Percentiles rank a stretch among this genome's conserved stretches.
These are phyloP conservation scores for Poecilia picta DNA, from an alignment of 2,797 vertebrate genomes.

Conservation along the genomic window DNA sequence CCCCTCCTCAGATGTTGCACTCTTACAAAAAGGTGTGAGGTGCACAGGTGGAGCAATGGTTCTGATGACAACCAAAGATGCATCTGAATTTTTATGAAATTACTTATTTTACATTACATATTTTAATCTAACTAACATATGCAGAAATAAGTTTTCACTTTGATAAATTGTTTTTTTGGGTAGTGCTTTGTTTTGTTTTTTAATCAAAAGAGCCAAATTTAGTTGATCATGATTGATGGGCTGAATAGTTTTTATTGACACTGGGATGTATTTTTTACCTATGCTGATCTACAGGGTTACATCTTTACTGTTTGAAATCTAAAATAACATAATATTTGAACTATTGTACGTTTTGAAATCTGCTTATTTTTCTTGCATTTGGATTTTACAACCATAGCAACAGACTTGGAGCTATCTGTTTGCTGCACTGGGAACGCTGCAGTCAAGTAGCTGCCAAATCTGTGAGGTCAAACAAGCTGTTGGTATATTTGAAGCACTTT, in stretches of 20 bases:
- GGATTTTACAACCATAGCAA: background rate
- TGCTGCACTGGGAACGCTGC: background rate
- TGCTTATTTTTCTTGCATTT: background rate
- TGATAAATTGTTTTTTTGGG: background rate
- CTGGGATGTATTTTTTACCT: background rate
- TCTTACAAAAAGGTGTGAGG: background rate
- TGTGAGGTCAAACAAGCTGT: constrained; percentile 5
- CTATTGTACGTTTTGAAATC: background rate
- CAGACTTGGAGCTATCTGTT: background rate
- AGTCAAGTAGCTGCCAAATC: background rate
- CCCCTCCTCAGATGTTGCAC: no score
- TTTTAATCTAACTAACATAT: background rate
- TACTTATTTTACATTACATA: no score
- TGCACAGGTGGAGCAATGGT: no score
- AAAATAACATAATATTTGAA: background rate
- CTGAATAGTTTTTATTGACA: background rate
- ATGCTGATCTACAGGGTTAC: background rate
- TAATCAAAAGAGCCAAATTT: background rate
- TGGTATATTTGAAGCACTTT: background rate
- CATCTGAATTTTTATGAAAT: no score
- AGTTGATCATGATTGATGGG: background rate
- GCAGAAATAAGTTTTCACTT: background rate
- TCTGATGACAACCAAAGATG: no score
- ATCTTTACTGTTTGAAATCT: background rate
- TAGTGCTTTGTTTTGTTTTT: no score